Evolutionary conservation across 2,888 invertebrate genomes (phyloP), one percentile per base, ranked within the genome.

Genomic region (Lasioglossum figueresi): DNA sequence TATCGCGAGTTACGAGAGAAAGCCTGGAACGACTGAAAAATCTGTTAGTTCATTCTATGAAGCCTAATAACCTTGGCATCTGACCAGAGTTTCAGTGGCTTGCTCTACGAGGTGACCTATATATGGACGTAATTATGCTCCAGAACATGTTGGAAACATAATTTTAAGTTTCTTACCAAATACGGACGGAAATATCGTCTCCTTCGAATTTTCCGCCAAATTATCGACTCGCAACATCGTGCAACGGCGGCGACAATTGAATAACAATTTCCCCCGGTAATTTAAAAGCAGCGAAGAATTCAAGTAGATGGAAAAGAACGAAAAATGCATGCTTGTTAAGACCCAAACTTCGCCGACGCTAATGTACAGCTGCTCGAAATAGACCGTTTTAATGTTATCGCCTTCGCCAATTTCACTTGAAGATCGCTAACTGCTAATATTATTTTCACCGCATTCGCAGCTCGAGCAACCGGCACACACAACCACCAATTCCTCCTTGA

Each of bases 351-450:
- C 8, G 34, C 73, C 34, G 23, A 48, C 23, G 74, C 34, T 66
- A 79, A 79, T 45, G 79, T 31, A 19, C 72, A 19, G 2, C 3
- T 48, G 48, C 74, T 66, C n/a, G 59, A n/a, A 48, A n/a, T 37
- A 52, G 19, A 40, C 31, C 40, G 27, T 56, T 71, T 71, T 56
- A 66, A 45, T 23, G 31, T 43, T 80, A 80, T 82, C 31, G 48
- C n/a, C 71, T 45, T 31, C 3, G 2, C 80, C 48, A 52, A 52
- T 81, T 48, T 72, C 66, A 48, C 40, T 76, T 14, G 12, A 12
- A 43, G 48, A 48, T 48, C 80, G 80, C 27, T n/a, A 34, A n/a
- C 70, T 52, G 27, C 59, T 59, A 48, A 79, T 71, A 79, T 63
- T 52, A 27, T 63, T 80, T 72, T 52, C 81, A 52, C 40, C 63